These are phyloP conservation scores for Ibidorhyncha struthersii DNA, from an alignment of 2,113 vertebrate species.

Conservation along the genomic window DNA sequence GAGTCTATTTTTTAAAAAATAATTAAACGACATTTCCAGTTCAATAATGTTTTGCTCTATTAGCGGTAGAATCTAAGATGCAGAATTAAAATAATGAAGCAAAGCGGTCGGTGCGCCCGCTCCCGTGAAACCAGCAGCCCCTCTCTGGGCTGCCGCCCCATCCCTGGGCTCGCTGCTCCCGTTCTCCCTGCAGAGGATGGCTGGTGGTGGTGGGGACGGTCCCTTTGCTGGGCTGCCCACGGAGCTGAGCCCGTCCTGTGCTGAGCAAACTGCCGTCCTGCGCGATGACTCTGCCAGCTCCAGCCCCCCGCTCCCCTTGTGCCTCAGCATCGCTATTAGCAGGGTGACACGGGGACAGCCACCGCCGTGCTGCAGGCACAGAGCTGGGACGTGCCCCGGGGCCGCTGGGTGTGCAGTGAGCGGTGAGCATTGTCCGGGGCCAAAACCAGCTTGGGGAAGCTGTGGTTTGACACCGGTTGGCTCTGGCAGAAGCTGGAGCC, in stretches of 20 bases:
- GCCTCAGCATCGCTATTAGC: not conserved
- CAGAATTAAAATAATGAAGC: not conserved
- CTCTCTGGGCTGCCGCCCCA: not conserved
- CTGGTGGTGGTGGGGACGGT: fast-evolving
- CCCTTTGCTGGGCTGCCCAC: not conserved
- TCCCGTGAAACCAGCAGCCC: not conserved
- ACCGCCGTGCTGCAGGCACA: no score
- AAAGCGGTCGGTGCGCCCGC: not conserved
- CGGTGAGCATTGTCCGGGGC: fast-evolving
- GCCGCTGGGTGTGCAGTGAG: not conserved
- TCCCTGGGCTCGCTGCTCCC: not conserved
- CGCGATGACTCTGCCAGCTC: no score
- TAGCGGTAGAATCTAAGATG: not conserved
- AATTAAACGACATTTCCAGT: not conserved
- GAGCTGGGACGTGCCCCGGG: not conserved
- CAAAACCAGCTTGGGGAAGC: not conserved
- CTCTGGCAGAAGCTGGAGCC: not conserved
- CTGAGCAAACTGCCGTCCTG: not conserved
- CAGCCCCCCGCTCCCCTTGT: not conserved
- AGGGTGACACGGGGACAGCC: not conserved
- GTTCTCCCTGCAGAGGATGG: not conserved
- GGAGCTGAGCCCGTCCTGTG: not conserved
- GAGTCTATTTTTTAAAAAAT: not conserved
- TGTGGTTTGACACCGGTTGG: not conserved
- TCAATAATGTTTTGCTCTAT: not conserved